Conservation (phyloP, 2,888 invertebrate genomes). For the Drosophila nr. fundita region DNA sequence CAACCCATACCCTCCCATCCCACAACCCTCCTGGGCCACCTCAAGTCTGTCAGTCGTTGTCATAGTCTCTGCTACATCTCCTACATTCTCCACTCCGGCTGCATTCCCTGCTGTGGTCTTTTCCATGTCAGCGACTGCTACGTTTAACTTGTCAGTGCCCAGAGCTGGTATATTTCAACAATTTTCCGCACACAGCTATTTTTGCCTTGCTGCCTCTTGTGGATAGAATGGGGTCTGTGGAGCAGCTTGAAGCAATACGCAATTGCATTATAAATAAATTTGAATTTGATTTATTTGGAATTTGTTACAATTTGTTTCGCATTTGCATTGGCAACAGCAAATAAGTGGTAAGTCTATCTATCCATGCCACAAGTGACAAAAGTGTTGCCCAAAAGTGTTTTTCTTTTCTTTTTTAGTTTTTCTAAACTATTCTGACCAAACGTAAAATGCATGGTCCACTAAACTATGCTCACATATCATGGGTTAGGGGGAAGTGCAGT, state of each 20-base stretch:
- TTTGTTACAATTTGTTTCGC: constrained; percentile 40
- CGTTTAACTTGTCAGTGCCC: constrained; percentile 52
- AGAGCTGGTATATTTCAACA: constrained; percentile 53
- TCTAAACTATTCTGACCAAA: constrained; percentile 11
- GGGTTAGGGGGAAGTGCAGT: not conserved
- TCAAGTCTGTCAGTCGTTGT: constrained; percentile 4
- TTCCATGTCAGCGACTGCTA: constrained; percentile 71
- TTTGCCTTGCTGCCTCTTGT: constrained; percentile 49
- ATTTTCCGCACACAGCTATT: constrained; percentile 56
- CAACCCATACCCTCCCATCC: not conserved
- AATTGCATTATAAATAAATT: constrained; percentile 46
- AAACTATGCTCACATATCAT: constrained; percentile 22
- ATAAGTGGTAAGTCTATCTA: not conserved
- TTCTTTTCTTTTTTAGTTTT: not conserved
- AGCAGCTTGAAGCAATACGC: constrained; percentile 23
- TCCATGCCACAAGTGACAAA: constrained; percentile 4
- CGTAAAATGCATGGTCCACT: constrained; percentile 33
- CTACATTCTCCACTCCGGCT: not conserved
- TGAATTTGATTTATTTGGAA: constrained; percentile 58
- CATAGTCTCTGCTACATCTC: not conserved
- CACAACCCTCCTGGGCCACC: not conserved
- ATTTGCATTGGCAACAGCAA: constrained; percentile 9
- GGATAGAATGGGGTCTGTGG: constrained; percentile 52
- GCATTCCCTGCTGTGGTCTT: constrained; percentile 69
- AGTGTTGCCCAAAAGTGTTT: not conserved